Evolutionary conservation across 1,140 invertebrate genomes (phyloP).

Genomic region (Bursaphelenchus mucronatus): DNA sequence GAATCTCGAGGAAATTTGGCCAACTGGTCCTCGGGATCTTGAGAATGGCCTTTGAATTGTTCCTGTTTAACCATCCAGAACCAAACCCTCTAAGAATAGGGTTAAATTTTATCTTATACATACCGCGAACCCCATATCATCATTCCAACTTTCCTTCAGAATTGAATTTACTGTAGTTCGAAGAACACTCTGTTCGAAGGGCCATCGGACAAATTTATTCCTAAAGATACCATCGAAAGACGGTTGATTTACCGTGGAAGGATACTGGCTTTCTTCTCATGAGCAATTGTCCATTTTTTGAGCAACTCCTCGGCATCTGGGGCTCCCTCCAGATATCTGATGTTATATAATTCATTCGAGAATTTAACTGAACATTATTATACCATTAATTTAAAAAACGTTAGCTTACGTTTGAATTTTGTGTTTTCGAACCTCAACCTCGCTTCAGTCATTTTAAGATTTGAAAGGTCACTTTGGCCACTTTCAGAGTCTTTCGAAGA

Average conservation of each 20-base stretch:
- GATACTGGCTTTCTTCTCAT: constrained; percentile 16
- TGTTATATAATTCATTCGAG: constrained; percentile 18
- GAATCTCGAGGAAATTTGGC: neutral
- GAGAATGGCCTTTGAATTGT: constrained; percentile 13
- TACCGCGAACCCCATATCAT: constrained; percentile 18
- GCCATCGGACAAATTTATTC: constrained; percentile 13
- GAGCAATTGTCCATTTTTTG: constrained; percentile 5
- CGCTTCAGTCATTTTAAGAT: too few relatives aligned
- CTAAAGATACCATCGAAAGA: constrained; percentile 4
- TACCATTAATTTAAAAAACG: too few relatives aligned
- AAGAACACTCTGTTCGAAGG: neutral
- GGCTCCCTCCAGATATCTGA: neutral
- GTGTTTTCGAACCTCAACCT: too few relatives aligned
- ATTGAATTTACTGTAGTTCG: neutral
- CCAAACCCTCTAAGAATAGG: constrained; percentile 26
- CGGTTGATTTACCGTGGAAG: constrained; percentile 5
- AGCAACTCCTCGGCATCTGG: constrained; percentile 6
- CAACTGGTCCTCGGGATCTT: constrained; percentile 18
- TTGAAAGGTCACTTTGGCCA: too few relatives aligned
- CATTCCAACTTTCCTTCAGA: constrained; percentile 1
- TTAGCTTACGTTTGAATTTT: too few relatives aligned
- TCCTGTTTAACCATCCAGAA: constrained; percentile 29
- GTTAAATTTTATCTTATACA: neutral
- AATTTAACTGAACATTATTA: constrained; percentile 19
- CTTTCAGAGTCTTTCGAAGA: too few relatives aligned